Conservation (phyloP, 2,888 invertebrate genomes). For the Thera obeliscata region DNA sequence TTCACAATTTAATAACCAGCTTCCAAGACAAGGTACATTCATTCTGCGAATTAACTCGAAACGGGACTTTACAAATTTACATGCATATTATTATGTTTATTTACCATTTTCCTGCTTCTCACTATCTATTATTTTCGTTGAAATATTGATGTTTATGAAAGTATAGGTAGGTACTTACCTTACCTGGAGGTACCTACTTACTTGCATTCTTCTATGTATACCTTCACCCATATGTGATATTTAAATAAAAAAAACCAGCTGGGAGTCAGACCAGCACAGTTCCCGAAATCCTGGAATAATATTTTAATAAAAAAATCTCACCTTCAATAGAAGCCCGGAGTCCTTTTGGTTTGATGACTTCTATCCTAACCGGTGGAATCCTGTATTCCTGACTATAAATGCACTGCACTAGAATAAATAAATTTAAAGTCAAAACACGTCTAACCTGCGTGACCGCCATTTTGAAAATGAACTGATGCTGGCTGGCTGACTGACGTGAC, state of each 20-base stretch:
- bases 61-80: background rate
- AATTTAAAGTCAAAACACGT: conserved; percentile 38
- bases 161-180: background rate
- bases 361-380: conserved; percentile 79
- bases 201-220: no score
- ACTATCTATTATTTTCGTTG: background rate
- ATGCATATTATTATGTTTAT: no score
- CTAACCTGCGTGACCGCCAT: conserved; percentile 46
- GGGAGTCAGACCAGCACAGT: background rate
- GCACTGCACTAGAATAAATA: conserved; percentile 42
- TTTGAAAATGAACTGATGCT: conserved; percentile 49
- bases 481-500: background rate
- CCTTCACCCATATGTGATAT: no score
- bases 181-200: no score
- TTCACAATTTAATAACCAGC: background rate
- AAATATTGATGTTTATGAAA: no score
- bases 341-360: conserved; percentile 83
- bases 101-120: background rate
- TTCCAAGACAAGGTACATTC: background rate
- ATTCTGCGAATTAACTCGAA: background rate
- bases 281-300: background rate
- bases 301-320: conserved; percentile 49
- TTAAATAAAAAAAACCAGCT: background rate
- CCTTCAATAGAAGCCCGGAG: conserved; percentile 85
- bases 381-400: conserved; percentile 44